These are phyloP conservation scores for Andrena cerasifolii DNA, from an alignment of 1,140 invertebrate species.

Conservation along the genomic window DNA sequence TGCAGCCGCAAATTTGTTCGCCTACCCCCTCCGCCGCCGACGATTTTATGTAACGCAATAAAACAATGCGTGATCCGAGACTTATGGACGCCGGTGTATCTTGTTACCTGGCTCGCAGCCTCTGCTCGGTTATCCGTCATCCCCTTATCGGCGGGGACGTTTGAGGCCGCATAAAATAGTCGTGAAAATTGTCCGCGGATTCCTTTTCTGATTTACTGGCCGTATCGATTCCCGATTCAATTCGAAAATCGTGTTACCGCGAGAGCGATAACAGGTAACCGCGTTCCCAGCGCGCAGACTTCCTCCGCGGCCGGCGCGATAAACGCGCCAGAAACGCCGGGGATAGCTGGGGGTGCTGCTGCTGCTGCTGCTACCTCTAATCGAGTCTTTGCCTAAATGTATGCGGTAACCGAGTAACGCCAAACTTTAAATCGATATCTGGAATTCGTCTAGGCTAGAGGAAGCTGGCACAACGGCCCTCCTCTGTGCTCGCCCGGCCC, in stretches of 20 bases:
- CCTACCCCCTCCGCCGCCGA: not conserved
- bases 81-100: slow-evolving; percentile 2
- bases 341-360: slow-evolving; percentile 17
- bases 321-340: slow-evolving; percentile 20
- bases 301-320: slow-evolving; percentile 28
- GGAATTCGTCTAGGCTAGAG: slow-evolving; percentile 44
- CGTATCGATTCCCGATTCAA: slow-evolving; percentile 53
- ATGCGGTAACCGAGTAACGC: slow-evolving; percentile 50
- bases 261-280: slow-evolving; percentile 44
- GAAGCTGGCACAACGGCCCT: slow-evolving; percentile 24
- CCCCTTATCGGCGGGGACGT: slow-evolving; percentile 17
- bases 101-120: not conserved
- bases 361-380: slow-evolving; percentile 34
- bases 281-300: slow-evolving; percentile 16
- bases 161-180: slow-evolving; percentile 47
- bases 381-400: slow-evolving; percentile 50
- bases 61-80: not conserved
- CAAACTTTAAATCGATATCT: slow-evolving; percentile 68
- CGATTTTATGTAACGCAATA: not conserved
- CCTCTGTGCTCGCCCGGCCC: slow-evolving; percentile 24
- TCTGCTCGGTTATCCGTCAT: slow-evolving; percentile 30
- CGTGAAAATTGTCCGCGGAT: slow-evolving; percentile 46
- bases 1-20: too few relatives aligned
- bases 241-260: slow-evolving; percentile 55
- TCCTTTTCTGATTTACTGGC: slow-evolving; percentile 41